Evolutionary conservation across 2,797 vertebrate genomes (phyloP).

Genomic region (Parauchenoglanis ngamensis): DNA sequence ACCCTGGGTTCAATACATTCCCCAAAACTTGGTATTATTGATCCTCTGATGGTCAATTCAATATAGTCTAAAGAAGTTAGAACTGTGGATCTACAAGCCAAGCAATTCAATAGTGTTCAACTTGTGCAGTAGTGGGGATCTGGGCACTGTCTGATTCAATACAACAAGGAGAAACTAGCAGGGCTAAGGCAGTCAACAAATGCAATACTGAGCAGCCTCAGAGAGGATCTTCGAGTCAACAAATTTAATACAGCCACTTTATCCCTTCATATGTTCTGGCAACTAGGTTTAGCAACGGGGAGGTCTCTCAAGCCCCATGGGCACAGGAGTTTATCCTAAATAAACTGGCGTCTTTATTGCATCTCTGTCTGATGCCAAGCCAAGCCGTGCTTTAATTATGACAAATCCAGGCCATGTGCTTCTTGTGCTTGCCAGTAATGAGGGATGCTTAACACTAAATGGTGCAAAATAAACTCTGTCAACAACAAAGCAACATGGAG

Average conservation of each 20-base stretch:
- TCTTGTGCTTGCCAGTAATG: conserved; percentile 69
- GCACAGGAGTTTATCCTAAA: conserved; percentile 75
- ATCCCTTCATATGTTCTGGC: conserved; percentile 79
- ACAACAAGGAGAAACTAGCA: conserved; percentile 70
- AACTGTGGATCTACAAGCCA: conserved; percentile 80
- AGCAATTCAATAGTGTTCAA: conserved; percentile 82
- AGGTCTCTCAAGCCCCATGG: conserved; percentile 67
- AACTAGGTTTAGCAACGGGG: conserved; percentile 73
- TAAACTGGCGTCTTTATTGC: conserved; percentile 75
- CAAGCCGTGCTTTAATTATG: conserved; percentile 77
- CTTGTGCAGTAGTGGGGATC: conserved; percentile 76
- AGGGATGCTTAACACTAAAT: conserved; percentile 65
- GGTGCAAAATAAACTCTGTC: conserved; percentile 61
- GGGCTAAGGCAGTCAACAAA: conserved; percentile 77
- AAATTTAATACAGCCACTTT: conserved; percentile 81
- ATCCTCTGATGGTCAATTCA: conserved; percentile 81
- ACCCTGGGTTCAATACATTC: conserved; percentile 77
- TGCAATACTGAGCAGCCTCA: conserved; percentile 77
- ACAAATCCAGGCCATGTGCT: conserved; percentile 76
- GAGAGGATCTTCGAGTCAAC: conserved; percentile 79
- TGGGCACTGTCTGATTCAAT: conserved; percentile 82
- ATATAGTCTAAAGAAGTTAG: conserved; percentile 85
- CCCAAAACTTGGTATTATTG: conserved; percentile 83
- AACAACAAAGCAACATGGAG: conserved; percentile 35
- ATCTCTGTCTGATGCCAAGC: conserved; percentile 70